Base-by-base conservation (phyloP, 1,140 invertebrate genomes). In the Brachionus koreanus region DNA sequence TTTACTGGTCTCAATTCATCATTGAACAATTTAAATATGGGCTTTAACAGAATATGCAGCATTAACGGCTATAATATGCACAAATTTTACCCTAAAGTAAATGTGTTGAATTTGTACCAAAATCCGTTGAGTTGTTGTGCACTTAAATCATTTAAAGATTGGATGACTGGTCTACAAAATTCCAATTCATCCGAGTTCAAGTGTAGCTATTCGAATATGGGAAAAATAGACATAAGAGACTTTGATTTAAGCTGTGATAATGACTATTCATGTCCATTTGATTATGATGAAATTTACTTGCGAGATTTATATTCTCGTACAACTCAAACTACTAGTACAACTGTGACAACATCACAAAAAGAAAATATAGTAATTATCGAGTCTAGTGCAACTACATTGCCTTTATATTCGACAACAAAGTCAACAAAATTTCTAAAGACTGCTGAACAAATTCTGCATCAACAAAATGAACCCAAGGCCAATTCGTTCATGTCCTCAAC, bases 71-170 rank as follows among this genome's bases (percentile, higher is more conserved):
- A 16, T 19, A 79, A 79, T 33, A 25, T 79, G 33, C 33, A 25
- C 0, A 57, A 79, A 25, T 61, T 13, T 42, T 79, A 79, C 9
- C 23, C 49, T 0, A 57, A 79, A 23, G 19, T 79, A 39, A 57
- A 63, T n/a, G 23, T 39, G 7, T 29, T 79, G 12, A 65, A 61
- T n/a, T 29, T 79, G 16, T 23, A 79, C 3, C 33, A 42, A 37
- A 79, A 79, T 65, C 76, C 76, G 35, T 16, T 79, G 2, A 43
- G 37, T 39, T 79, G 76, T 25, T 79, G 76, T 39, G 37, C n/a
- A 0, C 10, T 79, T 5, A 61, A 10, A 61, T 25, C 46, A 3
- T 35, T 79, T 5, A 7, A 19, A 5, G 39, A 79, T 0, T 79
- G 76, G 76, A 16, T 23, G 16, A 1, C 6, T n/a, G 19, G 25